These are phyloP conservation scores for Pentamera pediparva DNA, from an alignment of 53 echinoderm and acorn worm genomes.

Conservation along the genomic window DNA sequence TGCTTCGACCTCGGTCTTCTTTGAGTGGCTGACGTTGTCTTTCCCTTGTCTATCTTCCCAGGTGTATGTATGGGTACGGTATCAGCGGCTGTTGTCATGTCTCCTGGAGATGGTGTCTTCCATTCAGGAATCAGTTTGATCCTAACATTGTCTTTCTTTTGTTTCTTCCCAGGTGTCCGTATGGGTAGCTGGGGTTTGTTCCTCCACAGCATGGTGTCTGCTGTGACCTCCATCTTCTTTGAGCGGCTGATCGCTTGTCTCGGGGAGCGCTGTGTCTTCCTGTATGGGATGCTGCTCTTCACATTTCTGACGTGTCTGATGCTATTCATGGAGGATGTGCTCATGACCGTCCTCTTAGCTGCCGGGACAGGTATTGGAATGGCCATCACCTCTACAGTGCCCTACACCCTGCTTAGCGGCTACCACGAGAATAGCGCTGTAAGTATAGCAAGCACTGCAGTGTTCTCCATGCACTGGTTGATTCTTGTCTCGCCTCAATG, in stretches of 20 bases:
- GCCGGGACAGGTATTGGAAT: slow-evolving; percentile 78
- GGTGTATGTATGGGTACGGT: too few relatives aligned
- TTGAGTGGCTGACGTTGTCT: slow-evolving; percentile 41
- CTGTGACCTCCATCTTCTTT: slow-evolving; percentile 62
- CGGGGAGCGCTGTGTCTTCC: slow-evolving; percentile 54
- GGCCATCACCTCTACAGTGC: slow-evolving; percentile 74
- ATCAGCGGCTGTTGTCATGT: too few relatives aligned
- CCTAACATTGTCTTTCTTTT: neutral
- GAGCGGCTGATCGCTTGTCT: slow-evolving; percentile 43
- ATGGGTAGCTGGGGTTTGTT: slow-evolving; percentile 91
- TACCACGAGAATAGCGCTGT: slow-evolving; percentile 82
- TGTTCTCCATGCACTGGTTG: neutral
- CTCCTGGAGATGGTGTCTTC: too few relatives aligned
- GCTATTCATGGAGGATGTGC: slow-evolving; percentile 50
- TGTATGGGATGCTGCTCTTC: slow-evolving; percentile 81
- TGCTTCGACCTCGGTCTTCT: slow-evolving; percentile 62
- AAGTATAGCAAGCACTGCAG: slow-evolving; percentile 8
- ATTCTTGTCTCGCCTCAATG: too few relatives aligned
- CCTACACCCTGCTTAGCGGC: slow-evolving; percentile 69
- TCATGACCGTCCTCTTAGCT: slow-evolving; percentile 62
- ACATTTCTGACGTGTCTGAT: slow-evolving; percentile 62
- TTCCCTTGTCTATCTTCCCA: too few relatives aligned
- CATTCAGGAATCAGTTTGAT: too few relatives aligned
- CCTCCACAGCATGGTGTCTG: slow-evolving; percentile 80
- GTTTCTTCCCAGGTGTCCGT: slow-evolving; percentile 60